Conservation (phyloP, 2,797 vertebrate genomes). For the Lindbergichthys nudifrons region DNA sequence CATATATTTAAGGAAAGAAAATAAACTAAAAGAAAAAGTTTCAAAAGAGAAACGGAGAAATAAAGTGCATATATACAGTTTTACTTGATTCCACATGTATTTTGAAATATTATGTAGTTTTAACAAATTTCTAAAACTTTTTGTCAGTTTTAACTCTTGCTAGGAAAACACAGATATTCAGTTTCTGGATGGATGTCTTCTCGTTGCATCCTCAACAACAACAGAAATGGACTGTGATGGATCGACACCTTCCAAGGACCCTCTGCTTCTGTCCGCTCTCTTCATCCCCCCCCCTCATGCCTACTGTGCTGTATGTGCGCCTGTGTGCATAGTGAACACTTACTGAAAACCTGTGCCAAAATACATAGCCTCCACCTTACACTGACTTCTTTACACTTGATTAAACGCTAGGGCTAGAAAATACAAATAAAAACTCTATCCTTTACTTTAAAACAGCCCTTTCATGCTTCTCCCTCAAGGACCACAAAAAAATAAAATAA, state of each 20-base stretch:
- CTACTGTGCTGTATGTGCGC: constrained; percentile 68
- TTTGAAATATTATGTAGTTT: constrained; percentile 87
- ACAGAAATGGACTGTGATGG: constrained; percentile 38
- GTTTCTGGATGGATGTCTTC: constrained; percentile 58
- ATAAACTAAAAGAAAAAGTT: constrained; percentile 59
- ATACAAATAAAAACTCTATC: constrained; percentile 23
- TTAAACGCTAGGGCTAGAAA: constrained; percentile 75
- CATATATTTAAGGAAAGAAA: constrained; percentile 82
- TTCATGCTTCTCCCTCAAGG: constrained; percentile 64
- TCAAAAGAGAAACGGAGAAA: constrained; percentile 72
- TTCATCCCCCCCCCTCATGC: constrained; percentile 66
- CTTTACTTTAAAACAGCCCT: constrained; percentile 63
- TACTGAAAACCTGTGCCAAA: constrained; percentile 78
- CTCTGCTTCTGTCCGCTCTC: constrained; percentile 56
- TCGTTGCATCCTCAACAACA: constrained; percentile 47
- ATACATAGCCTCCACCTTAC: constrained; percentile 68
- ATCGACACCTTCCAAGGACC: constrained; percentile 53
- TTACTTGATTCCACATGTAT: constrained; percentile 83
- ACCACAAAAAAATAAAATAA: constrained; percentile 55
- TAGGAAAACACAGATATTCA: constrained; percentile 53
- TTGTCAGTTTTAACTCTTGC: constrained; percentile 80
- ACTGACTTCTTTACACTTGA: constrained; percentile 76
- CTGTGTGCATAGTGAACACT: constrained; percentile 65
- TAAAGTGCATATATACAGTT: constrained; percentile 71
- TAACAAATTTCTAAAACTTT: constrained; percentile 85